A percentile compares a stretch with the other conserved stretches of the same genome.
phyloP scores from a whole-genome alignment of 2,888 invertebrate species.

The Phengaris arion region DNA sequence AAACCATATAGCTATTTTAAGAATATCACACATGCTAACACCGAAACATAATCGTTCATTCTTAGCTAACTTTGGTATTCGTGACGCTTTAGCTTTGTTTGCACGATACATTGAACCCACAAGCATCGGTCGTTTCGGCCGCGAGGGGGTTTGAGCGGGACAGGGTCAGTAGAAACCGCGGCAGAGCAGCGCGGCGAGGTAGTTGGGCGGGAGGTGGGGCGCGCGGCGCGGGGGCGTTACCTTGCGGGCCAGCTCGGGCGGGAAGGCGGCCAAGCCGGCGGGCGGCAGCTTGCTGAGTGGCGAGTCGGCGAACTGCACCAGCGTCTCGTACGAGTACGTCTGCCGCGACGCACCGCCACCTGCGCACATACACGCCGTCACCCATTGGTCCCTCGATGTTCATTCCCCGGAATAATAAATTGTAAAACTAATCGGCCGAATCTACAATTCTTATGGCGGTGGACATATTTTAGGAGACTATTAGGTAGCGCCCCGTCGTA shows the following conservation, averaged over 20 bases:
- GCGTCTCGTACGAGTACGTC: constrained; percentile 75
- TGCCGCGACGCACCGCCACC: constrained; percentile 62
- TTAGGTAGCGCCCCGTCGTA: not conserved
- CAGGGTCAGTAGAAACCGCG: constrained; percentile 65
- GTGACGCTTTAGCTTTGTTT: not conserved
- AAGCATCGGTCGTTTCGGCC: not conserved
- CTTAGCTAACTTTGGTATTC: not conserved
- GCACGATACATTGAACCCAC: not conserved
- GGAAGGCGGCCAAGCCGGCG: constrained; percentile 69
- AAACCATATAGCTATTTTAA: too few relatives aligned
- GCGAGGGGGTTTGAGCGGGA: constrained; percentile 39
- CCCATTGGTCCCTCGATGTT: not conserved
- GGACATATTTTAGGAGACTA: not conserved
- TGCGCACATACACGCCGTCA: constrained; percentile 33
- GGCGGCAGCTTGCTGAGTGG: constrained; percentile 78
- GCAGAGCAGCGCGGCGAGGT: constrained; percentile 71
- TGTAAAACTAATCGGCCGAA: not conserved
- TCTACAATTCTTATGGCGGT: not conserved
- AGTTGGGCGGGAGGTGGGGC: constrained; percentile 67
- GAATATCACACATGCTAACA: not conserved
- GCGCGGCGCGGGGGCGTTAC: constrained; percentile 57
- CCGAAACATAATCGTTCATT: not conserved
- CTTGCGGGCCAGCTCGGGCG: constrained; percentile 77
- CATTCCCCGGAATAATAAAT: not conserved
- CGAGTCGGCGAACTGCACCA: constrained; percentile 77